Evolutionary conservation across 2,888 invertebrate genomes (phyloP).

Genomic region (Encarsia formosa): DNA sequence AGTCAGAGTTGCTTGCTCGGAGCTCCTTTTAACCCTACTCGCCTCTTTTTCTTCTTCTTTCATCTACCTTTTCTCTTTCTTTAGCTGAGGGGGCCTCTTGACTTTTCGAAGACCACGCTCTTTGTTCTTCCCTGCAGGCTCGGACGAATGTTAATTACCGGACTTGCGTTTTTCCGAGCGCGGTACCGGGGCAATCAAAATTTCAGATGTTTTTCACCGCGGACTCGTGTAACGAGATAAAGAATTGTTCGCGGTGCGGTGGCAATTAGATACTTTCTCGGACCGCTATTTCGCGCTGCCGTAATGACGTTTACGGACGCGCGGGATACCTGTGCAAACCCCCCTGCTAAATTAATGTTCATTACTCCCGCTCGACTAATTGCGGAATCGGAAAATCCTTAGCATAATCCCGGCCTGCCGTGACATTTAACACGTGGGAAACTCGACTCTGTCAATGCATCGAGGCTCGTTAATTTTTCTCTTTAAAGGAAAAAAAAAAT

Average conservation of each 20-base stretch:
- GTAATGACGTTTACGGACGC: no score
- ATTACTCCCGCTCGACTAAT: no score
- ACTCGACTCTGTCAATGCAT: no score
- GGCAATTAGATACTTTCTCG: no score
- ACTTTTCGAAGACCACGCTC: slow-evolving; percentile 11
- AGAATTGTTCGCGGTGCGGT: slow-evolving; percentile 10
- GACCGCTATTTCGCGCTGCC: no score
- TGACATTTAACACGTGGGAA: no score
- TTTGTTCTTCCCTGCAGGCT: slow-evolving; percentile 12
- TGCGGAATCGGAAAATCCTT: no score
- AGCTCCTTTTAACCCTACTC: background rate
- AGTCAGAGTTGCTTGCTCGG: slow-evolving; percentile 16
- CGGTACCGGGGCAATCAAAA: slow-evolving; percentile 14
- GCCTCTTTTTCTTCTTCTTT: slow-evolving; percentile 5
- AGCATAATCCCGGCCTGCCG: no score
- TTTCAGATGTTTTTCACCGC: slow-evolving; percentile 3
- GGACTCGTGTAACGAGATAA: slow-evolving; percentile 14
- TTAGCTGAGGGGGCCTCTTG: background rate
- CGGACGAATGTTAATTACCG: slow-evolving; percentile 22
- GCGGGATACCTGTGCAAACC: no score
- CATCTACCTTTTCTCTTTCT: slow-evolving; percentile 1
- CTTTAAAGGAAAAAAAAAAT: no score
- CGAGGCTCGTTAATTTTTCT: no score
- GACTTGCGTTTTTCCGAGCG: background rate
- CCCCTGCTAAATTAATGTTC: no score